Percentiles rank a stretch among this genome's conserved stretches.
Evolutionary conservation across 2,888 invertebrate genomes (phyloP).

Genomic region (Nephrocerus scutellatus): DNA sequence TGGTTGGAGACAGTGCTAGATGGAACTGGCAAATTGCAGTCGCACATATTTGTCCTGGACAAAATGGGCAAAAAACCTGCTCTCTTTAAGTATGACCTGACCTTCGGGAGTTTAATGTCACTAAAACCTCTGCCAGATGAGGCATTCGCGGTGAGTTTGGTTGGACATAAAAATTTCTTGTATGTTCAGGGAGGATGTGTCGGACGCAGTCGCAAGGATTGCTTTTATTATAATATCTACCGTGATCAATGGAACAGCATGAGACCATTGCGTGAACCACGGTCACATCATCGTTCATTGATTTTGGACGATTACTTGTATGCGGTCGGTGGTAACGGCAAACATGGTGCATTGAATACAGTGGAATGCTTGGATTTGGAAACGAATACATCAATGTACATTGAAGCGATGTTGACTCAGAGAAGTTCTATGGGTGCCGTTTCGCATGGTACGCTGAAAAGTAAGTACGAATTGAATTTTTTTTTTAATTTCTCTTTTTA

Average conservation of each 20-base stretch:
- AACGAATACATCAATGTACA: slow-evolving; percentile 26
- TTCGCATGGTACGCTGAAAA: slow-evolving; percentile 22
- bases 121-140: slow-evolving; percentile 28
- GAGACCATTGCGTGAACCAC: slow-evolving; percentile 24
- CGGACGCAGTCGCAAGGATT: slow-evolving; percentile 27
- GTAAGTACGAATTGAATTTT: neutral
- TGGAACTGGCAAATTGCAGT: slow-evolving; percentile 24
- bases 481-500: neutral
- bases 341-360: slow-evolving; percentile 25
- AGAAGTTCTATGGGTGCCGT: slow-evolving; percentile 36
- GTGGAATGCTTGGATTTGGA: slow-evolving; percentile 32
- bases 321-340: slow-evolving; percentile 32
- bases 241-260: slow-evolving; percentile 31
- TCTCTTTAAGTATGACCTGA: slow-evolving; percentile 27
- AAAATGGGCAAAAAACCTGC: slow-evolving; percentile 34
- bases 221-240: slow-evolving; percentile 33
- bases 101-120: slow-evolving; percentile 23
- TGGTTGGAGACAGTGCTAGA: slow-evolving; percentile 29
- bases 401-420: slow-evolving; percentile 30
- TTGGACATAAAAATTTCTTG: slow-evolving; percentile 28
- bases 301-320: slow-evolving; percentile 30
- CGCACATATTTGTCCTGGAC: slow-evolving; percentile 34
- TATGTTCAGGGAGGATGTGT: slow-evolving; percentile 34
- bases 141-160: slow-evolving; percentile 32
- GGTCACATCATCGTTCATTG: slow-evolving; percentile 35